Evolutionary conservation across 2,888 invertebrate genomes (phyloP), one percentile per base, ranked within the genome.

Genomic region (Sinodicranocentrus sp.): DNA sequence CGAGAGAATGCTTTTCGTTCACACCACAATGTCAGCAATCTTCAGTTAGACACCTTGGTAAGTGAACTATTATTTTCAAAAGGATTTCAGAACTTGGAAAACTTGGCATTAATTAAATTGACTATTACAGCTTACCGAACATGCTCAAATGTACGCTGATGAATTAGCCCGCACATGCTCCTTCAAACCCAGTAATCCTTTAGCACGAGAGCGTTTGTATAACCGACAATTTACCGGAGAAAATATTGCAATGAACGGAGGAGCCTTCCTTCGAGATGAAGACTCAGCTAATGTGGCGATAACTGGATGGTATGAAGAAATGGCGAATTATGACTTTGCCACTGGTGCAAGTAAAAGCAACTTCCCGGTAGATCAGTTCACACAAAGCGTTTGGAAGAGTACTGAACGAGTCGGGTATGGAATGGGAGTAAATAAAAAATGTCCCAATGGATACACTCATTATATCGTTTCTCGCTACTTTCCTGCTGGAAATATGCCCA

Each of bases 221-320:
- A 57, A 67, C 44, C 67, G 57, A 17, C 77, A 77, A 26, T 77
- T 77, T 19, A 77, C 77, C 2, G 77, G 77, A 10, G 77, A 77
- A 68, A 77, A 77, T 48, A 77, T 77, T 44, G 77, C 77, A 2
- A 77, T 77, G 77, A 77, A 77, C 43, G 77, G 77, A 17, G 77
- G 77, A n/a, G 19, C 59, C 2, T 77, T 43, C 25, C 68, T 77
- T 43, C 77, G 77, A 2, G 77, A 77, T 25, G 77, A 77, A 68
- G 77, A 77, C 26, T 33, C 67, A 0, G 77, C 77, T 43, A 77
- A 77, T 59, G 77, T 77, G 5, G 77, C 77, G 1, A 65, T 77
- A 1, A 77, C 67, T 5, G 77, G 77, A 39, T 77, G 77, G 77
- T 77, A 77, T 13, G 77, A 77, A 43, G 54, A 77, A 77, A 77